Evolutionary conservation across 1,140 invertebrate genomes (phyloP).

Genomic region (Drosophila paulistorum): DNA sequence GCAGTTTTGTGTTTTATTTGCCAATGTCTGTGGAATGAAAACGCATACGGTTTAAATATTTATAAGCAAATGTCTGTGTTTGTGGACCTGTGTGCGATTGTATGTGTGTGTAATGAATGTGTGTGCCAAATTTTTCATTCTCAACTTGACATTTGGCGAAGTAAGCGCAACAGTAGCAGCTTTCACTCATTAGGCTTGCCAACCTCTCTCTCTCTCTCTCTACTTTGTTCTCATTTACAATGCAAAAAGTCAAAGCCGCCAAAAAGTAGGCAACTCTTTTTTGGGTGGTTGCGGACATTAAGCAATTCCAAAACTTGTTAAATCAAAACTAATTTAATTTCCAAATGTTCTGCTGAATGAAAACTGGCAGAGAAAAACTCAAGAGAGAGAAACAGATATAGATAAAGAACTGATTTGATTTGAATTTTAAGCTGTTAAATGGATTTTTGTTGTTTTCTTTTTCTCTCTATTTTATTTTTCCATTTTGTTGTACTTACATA

Average conservation of each 20-base stretch:
- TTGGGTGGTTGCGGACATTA: background rate
- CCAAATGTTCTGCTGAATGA: no score
- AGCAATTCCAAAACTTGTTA: constrained; percentile 20
- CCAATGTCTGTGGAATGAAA: constrained; percentile 77
- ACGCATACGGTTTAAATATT: constrained; percentile 82
- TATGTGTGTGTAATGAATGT: background rate
- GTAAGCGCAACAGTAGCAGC: constrained; percentile 20
- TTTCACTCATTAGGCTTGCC: constrained; percentile 10
- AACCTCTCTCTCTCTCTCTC: background rate
- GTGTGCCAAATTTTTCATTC: constrained; percentile 43
- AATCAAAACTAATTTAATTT: constrained; percentile 67
- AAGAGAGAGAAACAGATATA: background rate
- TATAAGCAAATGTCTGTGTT: constrained; percentile 78
- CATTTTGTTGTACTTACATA: constrained; percentile 16
- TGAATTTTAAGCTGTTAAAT: constrained; percentile 60
- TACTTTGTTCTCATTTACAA: constrained; percentile 42
- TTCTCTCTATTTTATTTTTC: constrained; percentile 27
- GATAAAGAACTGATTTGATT: constrained; percentile 2
- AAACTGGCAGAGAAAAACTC: constrained; percentile 1
- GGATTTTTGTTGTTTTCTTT: constrained; percentile 27
- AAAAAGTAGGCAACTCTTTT: constrained; percentile 56
- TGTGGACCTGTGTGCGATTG: constrained; percentile 33
- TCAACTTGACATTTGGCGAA: constrained; percentile 55
- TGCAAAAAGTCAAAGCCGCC: constrained; percentile 46
- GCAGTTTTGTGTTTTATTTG: constrained; percentile 71